Base-by-base conservation (phyloP, 2,113 vertebrate genomes). In the Bubalus kerabau region DNA sequence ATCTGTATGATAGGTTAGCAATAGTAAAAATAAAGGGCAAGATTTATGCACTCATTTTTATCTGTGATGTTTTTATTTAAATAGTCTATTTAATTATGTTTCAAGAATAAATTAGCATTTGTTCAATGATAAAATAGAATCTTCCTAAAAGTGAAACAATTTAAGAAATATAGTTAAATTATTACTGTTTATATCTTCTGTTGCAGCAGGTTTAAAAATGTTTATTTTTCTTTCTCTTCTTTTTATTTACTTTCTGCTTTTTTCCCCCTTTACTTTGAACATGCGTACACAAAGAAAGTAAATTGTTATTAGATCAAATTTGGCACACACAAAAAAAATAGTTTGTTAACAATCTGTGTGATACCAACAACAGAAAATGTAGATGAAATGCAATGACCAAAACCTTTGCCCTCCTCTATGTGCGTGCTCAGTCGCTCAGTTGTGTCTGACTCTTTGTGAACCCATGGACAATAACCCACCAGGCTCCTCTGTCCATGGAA, bases 161-260 rank as follows among this genome's bases (percentile, higher is more conserved):
- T 80, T 92, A 40, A 96, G 10, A 95, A 90, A 40, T 67, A 46
- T 32, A 87, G 89, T 48, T 82, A 57, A 92, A 80, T 89, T 96
- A 43, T 48, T 32, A 30, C 28, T 91, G 3, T 59, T 93, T 88
- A 36, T 91, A 24, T 89, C 30, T 93, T 95, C 62, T 92, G 6
- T 67, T 91, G 21, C 7, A 10, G 9, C 2, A 36, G 26, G 10
- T 62, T 32, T 78, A 82, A 43, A 24, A 0, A 23, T 52, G 5
- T 56, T 54, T 92, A 62, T 82, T 76, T 83, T 87, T 50, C 21
- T 64, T 60, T 82, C 23, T 87, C 59, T 81, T 57, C 26, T 87
- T 67, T 76, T 36, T 57, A 6, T 17, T 59, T 83, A 16, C 12
- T 71, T 80, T 60, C 64, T 48, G 28, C 57, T 60, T 86, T 56